Evolutionary conservation across 1,140 invertebrate species (phyloP).

Genomic region (Procambarus virginalis): DNA sequence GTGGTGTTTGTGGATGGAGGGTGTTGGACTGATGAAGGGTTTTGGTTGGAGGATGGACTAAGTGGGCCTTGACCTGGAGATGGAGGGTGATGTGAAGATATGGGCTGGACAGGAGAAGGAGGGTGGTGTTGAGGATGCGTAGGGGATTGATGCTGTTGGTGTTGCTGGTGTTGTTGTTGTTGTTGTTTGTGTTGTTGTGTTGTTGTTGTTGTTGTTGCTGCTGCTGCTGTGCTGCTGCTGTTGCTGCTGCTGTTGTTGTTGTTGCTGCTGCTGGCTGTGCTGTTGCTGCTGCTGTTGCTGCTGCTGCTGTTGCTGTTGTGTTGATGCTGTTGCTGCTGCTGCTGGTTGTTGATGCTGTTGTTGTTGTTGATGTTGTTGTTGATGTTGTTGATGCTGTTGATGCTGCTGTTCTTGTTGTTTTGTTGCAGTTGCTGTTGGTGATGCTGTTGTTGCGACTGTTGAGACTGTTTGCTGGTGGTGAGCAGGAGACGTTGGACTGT

Average conservation of each 20-base stretch:
- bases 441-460: constrained; percentile 37
- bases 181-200: constrained; percentile 33
- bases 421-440: constrained; percentile 42
- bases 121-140: constrained; percentile 44
- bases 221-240: constrained; percentile 17
- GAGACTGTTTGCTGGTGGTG: constrained; percentile 42
- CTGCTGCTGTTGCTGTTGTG: not conserved
- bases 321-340: constrained; percentile 11
- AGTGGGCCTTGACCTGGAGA: constrained; percentile 50
- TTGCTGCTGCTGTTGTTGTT: constrained; percentile 41
- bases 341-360: constrained; percentile 46
- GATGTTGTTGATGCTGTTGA: constrained; percentile 47
- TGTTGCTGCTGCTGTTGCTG: constrained; percentile 15
- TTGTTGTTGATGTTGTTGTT: constrained; percentile 48
- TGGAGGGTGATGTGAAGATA: constrained; percentile 46
- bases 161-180: constrained; percentile 33
- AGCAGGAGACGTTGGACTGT: constrained; percentile 31
- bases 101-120: constrained; percentile 55
- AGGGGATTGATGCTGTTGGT: constrained; percentile 35
- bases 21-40: constrained; percentile 37
- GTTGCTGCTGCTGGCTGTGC: constrained; percentile 4
- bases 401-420: constrained; percentile 33
- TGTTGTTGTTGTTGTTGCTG: constrained; percentile 23
- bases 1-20: constrained; percentile 53
- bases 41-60: constrained; percentile 22